phyloP scores from a whole-genome alignment of 2,888 invertebrate genomes.

The Dasypogon diadema region DNA sequence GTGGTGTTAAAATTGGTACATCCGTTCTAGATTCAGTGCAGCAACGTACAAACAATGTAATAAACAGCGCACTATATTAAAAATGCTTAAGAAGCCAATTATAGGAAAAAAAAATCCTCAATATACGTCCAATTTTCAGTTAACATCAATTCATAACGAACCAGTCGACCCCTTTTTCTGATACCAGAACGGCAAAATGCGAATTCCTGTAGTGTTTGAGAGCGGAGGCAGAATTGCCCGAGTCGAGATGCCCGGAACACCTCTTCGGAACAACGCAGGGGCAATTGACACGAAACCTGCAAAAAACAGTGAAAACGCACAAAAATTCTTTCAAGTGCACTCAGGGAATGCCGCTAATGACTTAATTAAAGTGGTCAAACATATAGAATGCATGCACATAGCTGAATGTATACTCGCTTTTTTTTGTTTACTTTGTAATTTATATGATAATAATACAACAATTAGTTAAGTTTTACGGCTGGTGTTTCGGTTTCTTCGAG shows the following conservation, averaged over 20 bases:
- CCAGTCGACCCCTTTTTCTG: constrained; percentile 45
- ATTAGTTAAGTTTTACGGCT: constrained; percentile 55
- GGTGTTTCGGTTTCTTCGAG: too few species aligned
- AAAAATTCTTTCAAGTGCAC: constrained; percentile 55
- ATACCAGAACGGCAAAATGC: not conserved
- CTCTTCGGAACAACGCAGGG: not conserved
- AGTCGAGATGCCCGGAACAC: constrained; percentile 20
- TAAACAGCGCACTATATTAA: constrained; percentile 53
- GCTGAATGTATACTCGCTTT: constrained; percentile 36
- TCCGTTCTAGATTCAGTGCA: constrained; percentile 73
- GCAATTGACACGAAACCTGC: constrained; percentile 20
- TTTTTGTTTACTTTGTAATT: constrained; percentile 55
- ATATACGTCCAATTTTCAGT: constrained; percentile 48
- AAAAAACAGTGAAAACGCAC: constrained; percentile 38
- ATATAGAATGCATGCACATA: constrained; percentile 52
- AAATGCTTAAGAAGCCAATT: constrained; percentile 2
- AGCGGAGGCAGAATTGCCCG: constrained; percentile 2
- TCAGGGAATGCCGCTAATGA: constrained; percentile 58
- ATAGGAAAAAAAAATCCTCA: constrained; percentile 17
- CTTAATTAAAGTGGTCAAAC: constrained; percentile 57
- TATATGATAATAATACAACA: constrained; percentile 57
- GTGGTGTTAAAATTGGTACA: constrained; percentile 74
- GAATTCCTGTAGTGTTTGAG: constrained; percentile 24
- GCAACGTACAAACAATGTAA: constrained; percentile 69
- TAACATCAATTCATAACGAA: constrained; percentile 45